Evolutionary conservation across 1,140 invertebrate genomes (phyloP).

Genomic region (Antheraea mylitta): DNA sequence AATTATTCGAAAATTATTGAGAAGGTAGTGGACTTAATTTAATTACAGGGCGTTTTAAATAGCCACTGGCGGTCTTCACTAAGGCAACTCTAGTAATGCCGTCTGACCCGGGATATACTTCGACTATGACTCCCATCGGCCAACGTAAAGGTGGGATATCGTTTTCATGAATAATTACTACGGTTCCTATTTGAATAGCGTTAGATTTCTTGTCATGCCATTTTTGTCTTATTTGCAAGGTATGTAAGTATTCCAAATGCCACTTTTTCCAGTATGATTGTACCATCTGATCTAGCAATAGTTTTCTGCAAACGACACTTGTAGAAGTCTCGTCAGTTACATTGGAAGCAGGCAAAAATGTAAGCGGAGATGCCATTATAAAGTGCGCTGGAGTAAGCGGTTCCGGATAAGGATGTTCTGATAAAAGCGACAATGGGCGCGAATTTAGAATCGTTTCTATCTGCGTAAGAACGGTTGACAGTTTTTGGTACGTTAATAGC

Average conservation of each 20-base stretch:
- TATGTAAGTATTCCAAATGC: slow-evolving; percentile 1
- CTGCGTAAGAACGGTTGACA: slow-evolving; percentile 8
- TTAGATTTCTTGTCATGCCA: slow-evolving; percentile 3
- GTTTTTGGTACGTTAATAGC: slow-evolving; percentile 9
- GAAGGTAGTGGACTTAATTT: too few relatives aligned
- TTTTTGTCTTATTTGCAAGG: neutral
- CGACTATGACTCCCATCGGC: slow-evolving; percentile 1
- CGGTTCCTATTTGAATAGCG: neutral
- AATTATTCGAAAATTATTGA: too few relatives aligned
- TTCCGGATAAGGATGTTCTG: neutral
- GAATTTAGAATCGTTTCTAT: slow-evolving; percentile 7
- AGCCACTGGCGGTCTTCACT: too few relatives aligned
- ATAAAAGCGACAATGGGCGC: neutral
- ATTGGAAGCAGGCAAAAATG: too few relatives aligned
- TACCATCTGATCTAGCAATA: too few relatives aligned
- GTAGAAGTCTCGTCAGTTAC: too few relatives aligned
- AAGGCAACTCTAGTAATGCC: neutral
- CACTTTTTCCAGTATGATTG: too few relatives aligned
- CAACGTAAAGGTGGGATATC: slow-evolving; percentile 3
- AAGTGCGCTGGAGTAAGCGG: neutral
- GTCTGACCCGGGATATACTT: neutral
- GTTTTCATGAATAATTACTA: slow-evolving; percentile 2
- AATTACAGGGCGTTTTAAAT: too few relatives aligned
- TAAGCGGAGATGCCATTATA: neutral
- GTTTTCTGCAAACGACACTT: too few relatives aligned